These are phyloP conservation scores for Isoperla grammatica DNA, from an alignment of 2,888 invertebrate genomes.

Conservation along the genomic window DNA sequence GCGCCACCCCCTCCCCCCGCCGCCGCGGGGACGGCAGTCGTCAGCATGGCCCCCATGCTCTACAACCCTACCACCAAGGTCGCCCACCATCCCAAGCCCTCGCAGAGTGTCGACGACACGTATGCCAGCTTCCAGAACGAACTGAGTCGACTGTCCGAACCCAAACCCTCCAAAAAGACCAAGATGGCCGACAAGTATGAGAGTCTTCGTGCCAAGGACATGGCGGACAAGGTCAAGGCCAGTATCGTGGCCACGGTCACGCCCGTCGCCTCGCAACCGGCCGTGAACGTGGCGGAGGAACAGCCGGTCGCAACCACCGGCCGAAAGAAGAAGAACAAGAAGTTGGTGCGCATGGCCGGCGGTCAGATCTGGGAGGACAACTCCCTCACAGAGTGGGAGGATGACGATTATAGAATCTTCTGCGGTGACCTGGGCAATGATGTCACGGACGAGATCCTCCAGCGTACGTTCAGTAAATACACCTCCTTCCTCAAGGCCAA, in stretches of 20 bases:
- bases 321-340: conserved; percentile 52
- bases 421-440: conserved; percentile 99
- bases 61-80: conserved; percentile 38
- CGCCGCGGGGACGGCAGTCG: background rate
- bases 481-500: conserved; percentile 91
- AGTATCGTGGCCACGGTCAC: conserved; percentile 32
- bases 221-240: conserved; percentile 44
- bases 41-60: conserved; percentile 44
- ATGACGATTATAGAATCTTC: conserved; percentile 96
- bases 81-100: background rate
- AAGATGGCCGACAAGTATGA: conserved; percentile 12
- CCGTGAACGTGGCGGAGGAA: conserved; percentile 36
- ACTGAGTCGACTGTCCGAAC: conserved; percentile 14
- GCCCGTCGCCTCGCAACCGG: conserved; percentile 14
- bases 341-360: conserved; percentile 86
- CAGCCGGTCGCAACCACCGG: conserved; percentile 36
- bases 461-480: conserved; percentile 90
- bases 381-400: conserved; percentile 92
- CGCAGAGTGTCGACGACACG: background rate
- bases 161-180: conserved; percentile 3
- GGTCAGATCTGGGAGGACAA: conserved; percentile 96
- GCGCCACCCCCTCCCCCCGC: background rate
- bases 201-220: conserved; percentile 31
- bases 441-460: conserved; percentile 96
- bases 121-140: conserved; percentile 14